phyloP scores from a whole-genome alignment of 2,113 vertebrate genomes.

The Barnardius zonarius region DNA sequence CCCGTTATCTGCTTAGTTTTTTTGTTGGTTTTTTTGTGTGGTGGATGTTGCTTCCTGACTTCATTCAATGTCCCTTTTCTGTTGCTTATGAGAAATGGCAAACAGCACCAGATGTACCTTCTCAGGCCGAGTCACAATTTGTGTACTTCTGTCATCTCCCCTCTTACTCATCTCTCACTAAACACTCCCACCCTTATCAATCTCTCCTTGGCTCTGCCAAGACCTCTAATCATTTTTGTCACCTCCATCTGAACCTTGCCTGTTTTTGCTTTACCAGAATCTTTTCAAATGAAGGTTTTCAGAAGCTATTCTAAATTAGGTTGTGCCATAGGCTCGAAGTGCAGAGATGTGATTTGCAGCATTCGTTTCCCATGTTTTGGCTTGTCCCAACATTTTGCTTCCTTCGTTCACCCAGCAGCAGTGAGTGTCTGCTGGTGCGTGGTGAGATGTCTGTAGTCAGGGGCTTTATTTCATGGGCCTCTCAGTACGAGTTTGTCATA shows the following conservation, averaged over 20 bases:
- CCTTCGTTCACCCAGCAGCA: neutral
- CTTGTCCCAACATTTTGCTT: neutral
- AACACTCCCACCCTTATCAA: slow-evolving; percentile 62
- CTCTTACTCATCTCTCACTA: slow-evolving; percentile 42
- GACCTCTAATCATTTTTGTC: slow-evolving; percentile 47
- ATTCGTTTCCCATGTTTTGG: neutral
- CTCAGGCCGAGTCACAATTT: slow-evolving; percentile 56
- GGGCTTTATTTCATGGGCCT: neutral
- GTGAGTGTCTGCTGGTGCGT: neutral
- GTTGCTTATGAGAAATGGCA: slow-evolving; percentile 37
- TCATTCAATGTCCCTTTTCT: neutral
- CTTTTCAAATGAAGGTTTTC: neutral
- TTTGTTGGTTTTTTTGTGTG: neutral
- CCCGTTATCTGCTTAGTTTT: neutral
- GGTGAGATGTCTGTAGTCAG: neutral
- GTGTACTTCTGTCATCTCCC: slow-evolving; percentile 49
- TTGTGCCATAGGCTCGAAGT: neutral
- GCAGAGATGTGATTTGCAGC: neutral
- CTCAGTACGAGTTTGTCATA: slow-evolving; percentile 19
- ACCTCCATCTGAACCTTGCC: neutral
- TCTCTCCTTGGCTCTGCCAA: neutral
- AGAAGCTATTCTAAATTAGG: neutral
- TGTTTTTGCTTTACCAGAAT: neutral
- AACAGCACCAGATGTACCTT: slow-evolving; percentile 55
- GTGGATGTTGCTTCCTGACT: slow-evolving; percentile 33